Conservation (phyloP, 2,797 vertebrate genomes). For the Anomalospiza imberbis region DNA sequence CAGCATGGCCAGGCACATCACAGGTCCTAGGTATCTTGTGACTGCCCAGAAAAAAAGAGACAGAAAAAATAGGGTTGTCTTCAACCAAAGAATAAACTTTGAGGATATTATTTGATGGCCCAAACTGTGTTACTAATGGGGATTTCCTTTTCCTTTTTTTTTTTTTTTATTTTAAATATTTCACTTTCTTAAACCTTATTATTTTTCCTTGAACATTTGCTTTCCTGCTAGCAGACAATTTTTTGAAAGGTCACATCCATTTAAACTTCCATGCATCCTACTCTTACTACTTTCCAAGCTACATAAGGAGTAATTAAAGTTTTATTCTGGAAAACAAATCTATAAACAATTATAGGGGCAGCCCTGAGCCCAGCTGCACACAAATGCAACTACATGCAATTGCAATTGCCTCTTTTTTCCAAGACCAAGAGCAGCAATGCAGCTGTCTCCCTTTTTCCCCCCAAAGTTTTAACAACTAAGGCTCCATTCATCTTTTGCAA, state of each 20-base stretch:
- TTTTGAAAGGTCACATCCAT: neutral
- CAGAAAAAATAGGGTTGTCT: neutral
- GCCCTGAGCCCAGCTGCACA: neutral
- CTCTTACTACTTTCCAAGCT: neutral
- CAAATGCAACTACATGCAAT: neutral
- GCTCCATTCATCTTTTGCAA: neutral
- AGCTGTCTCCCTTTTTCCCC: neutral
- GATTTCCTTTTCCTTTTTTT: no score
- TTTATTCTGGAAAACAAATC: neutral
- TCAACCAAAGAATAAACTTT: neutral
- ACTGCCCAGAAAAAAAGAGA: neutral
- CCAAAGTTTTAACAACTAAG: neutral
- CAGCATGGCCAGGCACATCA: fast-evolving
- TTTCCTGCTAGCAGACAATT: neutral
- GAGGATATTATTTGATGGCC: neutral
- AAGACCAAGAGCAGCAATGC: neutral
- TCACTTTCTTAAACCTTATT: neutral
- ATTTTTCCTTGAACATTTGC: neutral
- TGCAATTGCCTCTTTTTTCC: neutral
- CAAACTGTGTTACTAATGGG: neutral
- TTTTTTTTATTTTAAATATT: neutral
- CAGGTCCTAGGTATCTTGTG: neutral
- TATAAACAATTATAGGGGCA: neutral
- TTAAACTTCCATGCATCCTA: neutral
- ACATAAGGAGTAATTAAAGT: neutral